Conservation (phyloP, 2,113 vertebrate species). For the Athene cunicularia region DNA sequence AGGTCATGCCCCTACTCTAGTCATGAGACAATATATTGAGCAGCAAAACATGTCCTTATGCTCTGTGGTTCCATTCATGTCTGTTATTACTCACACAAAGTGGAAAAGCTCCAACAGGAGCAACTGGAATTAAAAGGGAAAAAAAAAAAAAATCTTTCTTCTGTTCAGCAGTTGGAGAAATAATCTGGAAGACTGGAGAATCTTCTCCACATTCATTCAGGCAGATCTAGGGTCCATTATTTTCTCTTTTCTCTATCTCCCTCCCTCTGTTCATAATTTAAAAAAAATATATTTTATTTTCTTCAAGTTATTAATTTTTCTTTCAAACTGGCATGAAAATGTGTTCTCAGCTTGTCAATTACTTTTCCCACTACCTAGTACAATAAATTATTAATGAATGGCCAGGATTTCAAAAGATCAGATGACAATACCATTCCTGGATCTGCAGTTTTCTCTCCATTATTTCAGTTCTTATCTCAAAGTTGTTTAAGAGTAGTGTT, state of each 20-base stretch:
- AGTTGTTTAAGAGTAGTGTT: background rate
- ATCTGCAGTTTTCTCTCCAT: background rate
- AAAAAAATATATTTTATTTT: background rate
- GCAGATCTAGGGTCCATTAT: background rate
- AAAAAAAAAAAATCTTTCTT: too few species aligned
- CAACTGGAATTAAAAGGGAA: background rate
- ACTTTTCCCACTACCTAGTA: background rate
- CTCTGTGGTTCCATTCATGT: rapidly evolving
- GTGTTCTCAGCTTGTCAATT: background rate
- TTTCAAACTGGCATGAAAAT: background rate
- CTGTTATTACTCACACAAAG: background rate
- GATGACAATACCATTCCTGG: background rate
- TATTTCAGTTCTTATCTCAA: background rate
- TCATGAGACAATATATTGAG: background rate
- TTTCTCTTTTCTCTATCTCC: background rate
- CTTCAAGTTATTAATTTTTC: background rate
- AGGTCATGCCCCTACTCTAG: background rate
- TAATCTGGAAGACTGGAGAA: background rate
- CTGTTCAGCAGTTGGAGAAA: background rate
- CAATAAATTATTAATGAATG: background rate
- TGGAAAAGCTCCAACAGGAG: background rate
- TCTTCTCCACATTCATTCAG: background rate
- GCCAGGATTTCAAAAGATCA: rapidly evolving
- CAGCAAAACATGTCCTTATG: background rate
- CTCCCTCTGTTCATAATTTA: background rate